Percentiles rank a stretch among this genome's conserved stretches.
Evolutionary conservation across 1,140 invertebrate genomes (phyloP).

Genomic region (Drosophila biarmipes): DNA sequence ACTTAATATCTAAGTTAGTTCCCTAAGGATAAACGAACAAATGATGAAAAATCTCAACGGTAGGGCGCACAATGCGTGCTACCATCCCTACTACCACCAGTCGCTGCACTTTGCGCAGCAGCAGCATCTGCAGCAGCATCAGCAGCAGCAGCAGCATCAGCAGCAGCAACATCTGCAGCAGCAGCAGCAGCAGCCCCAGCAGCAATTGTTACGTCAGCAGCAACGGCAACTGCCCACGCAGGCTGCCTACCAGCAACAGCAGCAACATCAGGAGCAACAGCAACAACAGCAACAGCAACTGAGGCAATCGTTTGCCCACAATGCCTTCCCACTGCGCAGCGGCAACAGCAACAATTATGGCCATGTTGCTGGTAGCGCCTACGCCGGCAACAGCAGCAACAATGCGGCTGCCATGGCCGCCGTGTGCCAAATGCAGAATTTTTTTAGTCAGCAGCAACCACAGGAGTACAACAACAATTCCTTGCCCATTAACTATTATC

Average conservation of each 20-base stretch:
- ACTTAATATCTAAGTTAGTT: constrained; percentile 69
- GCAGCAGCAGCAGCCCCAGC: constrained; percentile 39
- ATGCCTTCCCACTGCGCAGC: constrained; percentile 48
- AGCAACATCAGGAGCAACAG: constrained; percentile 38
- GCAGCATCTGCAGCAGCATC: constrained; percentile 40
- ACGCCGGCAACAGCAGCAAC: constrained; percentile 42
- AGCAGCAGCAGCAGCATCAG: constrained; percentile 50
- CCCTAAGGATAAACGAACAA: constrained; percentile 32
- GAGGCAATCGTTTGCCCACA: constrained; percentile 61
- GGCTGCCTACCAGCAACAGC: constrained; percentile 36
- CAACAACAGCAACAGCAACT: constrained; percentile 42
- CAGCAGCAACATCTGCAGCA: constrained; percentile 40
- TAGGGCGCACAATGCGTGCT: constrained; percentile 75
- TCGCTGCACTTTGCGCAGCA: constrained; percentile 59
- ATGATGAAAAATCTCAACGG: constrained; percentile 81
- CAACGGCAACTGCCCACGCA: constrained; percentile 52
- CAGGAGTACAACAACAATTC: constrained; percentile 35
- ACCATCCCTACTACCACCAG: constrained; percentile 72
- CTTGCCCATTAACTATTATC: constrained; percentile 61
- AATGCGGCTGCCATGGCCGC: constrained; percentile 67
- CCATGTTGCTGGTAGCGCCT: constrained; percentile 33
- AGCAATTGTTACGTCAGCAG: constrained; percentile 68
- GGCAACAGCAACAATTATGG: constrained; percentile 39
- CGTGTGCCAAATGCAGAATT: constrained; percentile 77
- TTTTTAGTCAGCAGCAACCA: constrained; percentile 67